Evolutionary conservation across 2,797 vertebrate species (phyloP).

Genomic region (Melanotaenia trifasciata): DNA sequence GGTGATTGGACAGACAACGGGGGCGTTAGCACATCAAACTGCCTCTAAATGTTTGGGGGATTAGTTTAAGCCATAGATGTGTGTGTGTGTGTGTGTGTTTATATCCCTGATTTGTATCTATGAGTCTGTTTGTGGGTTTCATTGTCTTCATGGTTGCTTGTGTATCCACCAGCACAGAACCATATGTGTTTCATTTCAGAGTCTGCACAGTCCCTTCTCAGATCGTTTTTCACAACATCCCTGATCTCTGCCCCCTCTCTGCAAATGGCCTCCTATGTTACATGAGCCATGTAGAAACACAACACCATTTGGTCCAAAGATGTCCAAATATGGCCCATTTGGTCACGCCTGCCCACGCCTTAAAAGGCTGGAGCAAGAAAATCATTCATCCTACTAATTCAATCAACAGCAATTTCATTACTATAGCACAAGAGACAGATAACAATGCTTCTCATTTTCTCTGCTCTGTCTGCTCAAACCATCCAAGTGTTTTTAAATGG

Average conservation of each 20-base stretch:
- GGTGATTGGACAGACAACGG: slow-evolving; percentile 31
- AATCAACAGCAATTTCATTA: slow-evolving; percentile 57
- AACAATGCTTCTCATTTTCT: slow-evolving; percentile 22
- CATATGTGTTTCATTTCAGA: slow-evolving; percentile 48
- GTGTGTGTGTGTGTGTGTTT: slow-evolving; percentile 15
- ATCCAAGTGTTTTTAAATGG: slow-evolving; percentile 43
- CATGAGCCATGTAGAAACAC: slow-evolving; percentile 55
- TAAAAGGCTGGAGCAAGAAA: slow-evolving; percentile 15
- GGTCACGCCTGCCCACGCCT: slow-evolving; percentile 43
- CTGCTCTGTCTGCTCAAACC: slow-evolving; percentile 30
- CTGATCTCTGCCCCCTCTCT: slow-evolving; percentile 27
- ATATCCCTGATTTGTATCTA: slow-evolving; percentile 3
- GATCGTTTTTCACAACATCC: slow-evolving; percentile 62
- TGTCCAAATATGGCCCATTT: slow-evolving; percentile 68
- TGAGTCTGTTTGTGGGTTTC: slow-evolving; percentile 28
- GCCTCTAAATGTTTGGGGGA: slow-evolving; percentile 37
- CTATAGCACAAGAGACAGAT: slow-evolving; percentile 30
- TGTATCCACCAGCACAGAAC: slow-evolving; percentile 17
- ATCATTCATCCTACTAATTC: slow-evolving; percentile 46
- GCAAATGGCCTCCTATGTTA: slow-evolving; percentile 45
- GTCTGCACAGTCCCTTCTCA: slow-evolving; percentile 2
- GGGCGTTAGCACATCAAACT: slow-evolving; percentile 19
- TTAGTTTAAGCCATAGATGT: slow-evolving; percentile 1
- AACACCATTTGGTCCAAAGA: slow-evolving; percentile 63
- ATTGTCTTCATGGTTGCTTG: slow-evolving; percentile 20